phyloP scores from a whole-genome alignment of 1,140 invertebrate genomes.

The Drosophila burlai region DNA sequence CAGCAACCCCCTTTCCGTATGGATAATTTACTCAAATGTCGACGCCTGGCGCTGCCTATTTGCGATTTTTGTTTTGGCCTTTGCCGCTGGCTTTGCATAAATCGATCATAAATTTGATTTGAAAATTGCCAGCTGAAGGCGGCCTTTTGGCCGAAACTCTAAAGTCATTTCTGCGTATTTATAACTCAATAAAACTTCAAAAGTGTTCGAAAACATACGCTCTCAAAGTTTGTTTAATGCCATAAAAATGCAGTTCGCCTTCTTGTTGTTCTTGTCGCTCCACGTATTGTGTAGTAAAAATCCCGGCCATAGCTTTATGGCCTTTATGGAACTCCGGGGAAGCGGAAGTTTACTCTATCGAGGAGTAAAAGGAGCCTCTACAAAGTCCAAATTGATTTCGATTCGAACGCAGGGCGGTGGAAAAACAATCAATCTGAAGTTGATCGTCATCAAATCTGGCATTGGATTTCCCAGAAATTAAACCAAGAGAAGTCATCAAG shows the following conservation, averaged over 20 bases:
- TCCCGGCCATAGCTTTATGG: constrained; percentile 68
- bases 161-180: constrained; percentile 78
- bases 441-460: constrained; percentile 24
- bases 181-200: constrained; percentile 84
- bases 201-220: constrained; percentile 81
- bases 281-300: constrained; percentile 65
- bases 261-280: constrained; percentile 49
- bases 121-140: constrained; percentile 63
- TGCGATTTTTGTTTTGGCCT: constrained; percentile 37
- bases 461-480: constrained; percentile 18
- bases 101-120: constrained; percentile 83
- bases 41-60: constrained; percentile 71
- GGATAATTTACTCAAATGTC: constrained; percentile 76
- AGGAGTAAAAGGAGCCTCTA: constrained; percentile 35
- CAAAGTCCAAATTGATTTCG: constrained; percentile 19
- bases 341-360: constrained; percentile 72
- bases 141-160: constrained; percentile 50
- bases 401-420: constrained; percentile 9
- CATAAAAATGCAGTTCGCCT: constrained; percentile 73
- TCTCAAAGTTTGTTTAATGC: constrained; percentile 82
- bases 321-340: constrained; percentile 25
- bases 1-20: not conserved
- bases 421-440: constrained; percentile 48
- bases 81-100: constrained; percentile 66
- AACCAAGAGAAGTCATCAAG: constrained; percentile 5